Base-by-base conservation (phyloP, 2,888 invertebrate species). In the Leuctra nigra region DNA sequence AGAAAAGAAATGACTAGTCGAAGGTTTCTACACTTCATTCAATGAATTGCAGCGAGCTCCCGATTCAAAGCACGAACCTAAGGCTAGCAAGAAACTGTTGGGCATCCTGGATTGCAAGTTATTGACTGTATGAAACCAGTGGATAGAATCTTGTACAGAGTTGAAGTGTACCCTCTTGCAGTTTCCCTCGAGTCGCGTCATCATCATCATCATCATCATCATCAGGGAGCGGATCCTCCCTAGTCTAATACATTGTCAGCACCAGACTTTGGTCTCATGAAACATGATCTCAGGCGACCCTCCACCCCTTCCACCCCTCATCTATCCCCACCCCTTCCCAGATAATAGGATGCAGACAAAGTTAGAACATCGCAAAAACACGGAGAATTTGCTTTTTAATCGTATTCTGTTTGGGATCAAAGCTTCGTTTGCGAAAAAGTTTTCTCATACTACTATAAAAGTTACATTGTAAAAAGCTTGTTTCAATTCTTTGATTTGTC, bases 181-280 rank as follows among this genome's bases (percentile, higher is more conserved):
- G 29, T 29, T 29, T 29, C 29, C 11, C 11, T 29, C 29, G 11
- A 6, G 7, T 7, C 29, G 29, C 11, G 22, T 50, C 35, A 50
- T 50, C 33, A 35, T 50, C 48, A 25, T 48, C 48, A 14, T 48
- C 48, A 29, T 48, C 48, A 29, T 25, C 48, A 25, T 29, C 33
- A 29, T 3, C 33, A 35, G 33, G 35, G 33, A 1, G 29, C n/a
- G 18, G 50, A 33, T 36, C 50, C 50, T 50, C 50, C 50, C 22
- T 20, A 20, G 50, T 50, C 50, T 50, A 50, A 50, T 50, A 29
- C 50, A 33, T 35, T 50, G 50, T 50, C 50, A 50, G 36, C 33
- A 50, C 7, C 50, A 50, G 50, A 14, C 33, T 36, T 13, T 7
- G 44, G 18, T 2, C 1, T 36, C 50, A 20, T 50, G 50, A 50